Evolutionary conservation across 2,888 invertebrate species (phyloP).

Genomic region (Euproctis similis): DNA sequence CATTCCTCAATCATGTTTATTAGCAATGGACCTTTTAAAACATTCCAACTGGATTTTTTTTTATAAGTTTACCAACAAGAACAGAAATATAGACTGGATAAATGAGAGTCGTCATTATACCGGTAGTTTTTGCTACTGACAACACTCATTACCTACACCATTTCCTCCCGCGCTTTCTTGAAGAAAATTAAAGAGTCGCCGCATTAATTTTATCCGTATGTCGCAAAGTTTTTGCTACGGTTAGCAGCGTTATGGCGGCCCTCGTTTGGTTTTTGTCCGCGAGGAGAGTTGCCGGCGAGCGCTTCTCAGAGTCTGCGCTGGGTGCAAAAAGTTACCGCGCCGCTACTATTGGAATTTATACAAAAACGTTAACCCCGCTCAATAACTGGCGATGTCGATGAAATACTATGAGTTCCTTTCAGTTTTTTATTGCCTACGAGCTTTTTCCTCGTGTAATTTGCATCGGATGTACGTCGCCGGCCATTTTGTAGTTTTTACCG

Average conservation of each 20-base stretch:
- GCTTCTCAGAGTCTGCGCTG: conserved; percentile 58
- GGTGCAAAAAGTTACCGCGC: conserved; percentile 38
- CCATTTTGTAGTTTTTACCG: conserved; percentile 64
- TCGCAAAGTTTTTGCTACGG: conserved; percentile 56
- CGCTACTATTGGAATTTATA: conserved; percentile 47
- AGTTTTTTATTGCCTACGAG: conserved; percentile 51
- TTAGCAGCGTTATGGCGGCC: conserved; percentile 60
- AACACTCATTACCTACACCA: conserved; percentile 67
- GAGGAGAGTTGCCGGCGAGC: conserved; percentile 39
- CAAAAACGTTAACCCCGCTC: conserved; percentile 64
- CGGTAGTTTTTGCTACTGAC: conserved; percentile 60
- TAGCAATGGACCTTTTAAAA: conserved; percentile 31
- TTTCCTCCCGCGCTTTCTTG: conserved; percentile 73
- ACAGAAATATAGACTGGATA: conserved; percentile 48
- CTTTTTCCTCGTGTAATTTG: conserved; percentile 65
- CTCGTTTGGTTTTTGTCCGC: conserved; percentile 48
- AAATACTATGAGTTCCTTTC: conserved; percentile 70
- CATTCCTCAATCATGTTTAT: conserved; percentile 26
- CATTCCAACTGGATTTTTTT: conserved; percentile 33
- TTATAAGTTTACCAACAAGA: conserved; percentile 25
- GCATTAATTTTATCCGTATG: conserved; percentile 71
- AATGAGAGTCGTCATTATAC: conserved; percentile 61
- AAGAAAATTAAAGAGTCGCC: conserved; percentile 71
- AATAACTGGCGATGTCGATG: conserved; percentile 70
- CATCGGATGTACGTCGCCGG: conserved; percentile 49